Conservation (phyloP, 2,797 vertebrate genomes). For the Anguilla obscura region DNA sequence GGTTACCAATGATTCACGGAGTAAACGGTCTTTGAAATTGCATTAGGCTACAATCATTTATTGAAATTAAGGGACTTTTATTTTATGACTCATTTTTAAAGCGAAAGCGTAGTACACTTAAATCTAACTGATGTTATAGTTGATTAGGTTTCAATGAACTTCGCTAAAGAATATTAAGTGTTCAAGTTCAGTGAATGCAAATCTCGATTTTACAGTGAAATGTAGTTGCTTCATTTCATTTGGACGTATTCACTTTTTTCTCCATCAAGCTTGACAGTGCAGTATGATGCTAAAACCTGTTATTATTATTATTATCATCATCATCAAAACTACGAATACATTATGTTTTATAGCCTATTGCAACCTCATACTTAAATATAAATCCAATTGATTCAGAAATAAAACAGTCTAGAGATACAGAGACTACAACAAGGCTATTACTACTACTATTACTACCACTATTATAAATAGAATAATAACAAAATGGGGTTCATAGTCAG, state of each 20-base stretch:
- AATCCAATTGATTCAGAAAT: too few relatives aligned
- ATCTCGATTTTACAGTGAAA: not conserved
- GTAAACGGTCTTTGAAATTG: not conserved
- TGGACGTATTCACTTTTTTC: not conserved
- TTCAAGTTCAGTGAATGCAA: not conserved
- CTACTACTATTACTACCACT: not conserved
- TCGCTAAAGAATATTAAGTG: not conserved
- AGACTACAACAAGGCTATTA: not conserved
- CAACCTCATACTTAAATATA: too few relatives aligned
- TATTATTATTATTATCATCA: too few relatives aligned
- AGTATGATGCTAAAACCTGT: not conserved
- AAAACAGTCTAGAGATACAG: too few relatives aligned
- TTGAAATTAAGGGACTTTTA: not conserved
- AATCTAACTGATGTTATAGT: not conserved
- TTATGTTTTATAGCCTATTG: too few relatives aligned
- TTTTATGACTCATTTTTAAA: not conserved
- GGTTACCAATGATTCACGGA: not conserved
- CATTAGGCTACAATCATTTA: not conserved
- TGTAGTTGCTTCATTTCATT: not conserved
- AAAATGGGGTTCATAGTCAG: not conserved
- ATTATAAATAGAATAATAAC: not conserved
- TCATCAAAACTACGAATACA: too few relatives aligned
- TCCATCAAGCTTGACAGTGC: not conserved
- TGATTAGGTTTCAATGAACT: not conserved
- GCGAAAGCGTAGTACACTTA: not conserved